Base-by-base conservation (phyloP, 92 coral and sea anemone genomes). In the Phenganax marumi region DNA sequence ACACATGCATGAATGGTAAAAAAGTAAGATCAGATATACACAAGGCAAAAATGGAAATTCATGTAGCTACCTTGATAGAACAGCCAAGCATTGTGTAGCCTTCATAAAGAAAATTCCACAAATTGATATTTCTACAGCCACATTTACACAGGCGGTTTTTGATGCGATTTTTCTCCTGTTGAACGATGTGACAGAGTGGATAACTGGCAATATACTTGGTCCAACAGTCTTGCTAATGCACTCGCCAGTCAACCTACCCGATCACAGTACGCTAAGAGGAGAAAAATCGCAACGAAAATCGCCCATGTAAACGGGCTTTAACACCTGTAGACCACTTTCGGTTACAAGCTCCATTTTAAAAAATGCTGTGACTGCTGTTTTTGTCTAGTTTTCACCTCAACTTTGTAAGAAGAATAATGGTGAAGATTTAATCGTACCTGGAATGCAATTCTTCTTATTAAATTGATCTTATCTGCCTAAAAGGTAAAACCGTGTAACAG, bases 11-110 rank as follows among this genome's bases (percentile, higher is more conserved):
- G 63, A 22, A 50, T 57, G 12, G 11, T 2, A 26, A 22, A 61
- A 51, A 12, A 53, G 19, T 23, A 24, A 63, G 66, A 52, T 61
- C 71, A 43, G 43, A 0, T 63, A 21, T 33, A 66, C 47, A 69
- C 66, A 51, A 73, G 62, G 12, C 66, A 58, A 48, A 60, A 60
- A n/a, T 6, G 2, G 19, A 50, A 8, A 52, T 46, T 8, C 77
- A 52, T 48, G 47, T 12, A 70, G 3, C 18, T 18, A 91, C 95
- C 92, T 91, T 81, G 77, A 81, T 50, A 91, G 89, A 52, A 89
- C 89, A 75, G 90, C 95, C 52, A 91, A 80, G 9, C 81, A 92
- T 84, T 91, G 91, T 61, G 79, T 73, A 46, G 90, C 76, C 97
- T 92, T 82, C 26, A 72, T 69, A 18, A 66, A 39, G 68, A 33